Evolutionary conservation across 1,140 invertebrate genomes (phyloP).

Genomic region (Heterodera carotae): DNA sequence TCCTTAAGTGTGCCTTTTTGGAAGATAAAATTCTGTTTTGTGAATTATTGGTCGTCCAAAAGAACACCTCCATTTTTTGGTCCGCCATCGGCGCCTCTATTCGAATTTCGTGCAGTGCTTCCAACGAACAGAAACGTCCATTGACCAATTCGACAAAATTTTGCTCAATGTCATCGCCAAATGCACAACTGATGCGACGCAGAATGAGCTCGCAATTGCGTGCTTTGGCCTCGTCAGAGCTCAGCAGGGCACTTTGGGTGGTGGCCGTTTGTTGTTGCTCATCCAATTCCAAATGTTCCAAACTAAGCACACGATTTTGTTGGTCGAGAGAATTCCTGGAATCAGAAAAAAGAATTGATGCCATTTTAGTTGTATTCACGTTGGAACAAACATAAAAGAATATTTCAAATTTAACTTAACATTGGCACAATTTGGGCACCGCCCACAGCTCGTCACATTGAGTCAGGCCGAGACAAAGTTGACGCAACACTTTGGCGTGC

Average conservation of each 20-base stretch:
- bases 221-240: conserved; percentile 20
- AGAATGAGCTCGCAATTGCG: conserved; percentile 46
- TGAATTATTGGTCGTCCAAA: not conserved
- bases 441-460: conserved; percentile 24
- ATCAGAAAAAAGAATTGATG: not conserved
- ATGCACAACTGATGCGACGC: conserved; percentile 22
- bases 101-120: not conserved
- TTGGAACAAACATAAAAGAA: not conserved
- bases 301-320: not conserved
- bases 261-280: not conserved
- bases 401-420: conserved; percentile 15
- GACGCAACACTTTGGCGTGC: conserved; percentile 51
- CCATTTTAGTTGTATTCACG: no score
- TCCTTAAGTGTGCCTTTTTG: no score
- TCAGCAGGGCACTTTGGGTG: not conserved
- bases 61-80: conserved; percentile 31
- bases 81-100: conserved; percentile 8
- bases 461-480: conserved; percentile 38
- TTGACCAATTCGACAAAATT: conserved; percentile 40
- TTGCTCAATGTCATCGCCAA: conserved; percentile 32
- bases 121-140: conserved; percentile 16
- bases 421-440: conserved; percentile 31
- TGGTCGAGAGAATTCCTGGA: conserved; percentile 4
- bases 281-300: not conserved
- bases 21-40: no score